These are phyloP conservation scores for Pantherophis vulpinus DNA, from an alignment of 2,797 vertebrate species.

Conservation along the genomic window DNA sequence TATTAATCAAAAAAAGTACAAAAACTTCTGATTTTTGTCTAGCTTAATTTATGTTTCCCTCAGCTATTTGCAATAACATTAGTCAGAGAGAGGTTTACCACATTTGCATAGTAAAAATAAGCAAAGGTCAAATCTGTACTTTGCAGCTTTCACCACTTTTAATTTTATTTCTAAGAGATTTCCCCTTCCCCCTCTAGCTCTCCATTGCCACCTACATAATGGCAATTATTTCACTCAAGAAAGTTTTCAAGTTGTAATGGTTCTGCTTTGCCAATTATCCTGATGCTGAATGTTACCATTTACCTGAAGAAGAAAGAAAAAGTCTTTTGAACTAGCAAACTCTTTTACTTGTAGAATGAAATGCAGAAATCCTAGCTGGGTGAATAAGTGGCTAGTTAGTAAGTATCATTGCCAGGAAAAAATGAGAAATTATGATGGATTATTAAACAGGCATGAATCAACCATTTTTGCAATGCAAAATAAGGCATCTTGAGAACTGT, in stretches of 20 bases:
- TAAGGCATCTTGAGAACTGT: neutral
- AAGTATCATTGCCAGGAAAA: neutral
- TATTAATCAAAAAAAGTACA: neutral
- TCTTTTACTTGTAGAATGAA: neutral
- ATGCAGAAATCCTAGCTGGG: neutral
- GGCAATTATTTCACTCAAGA: neutral
- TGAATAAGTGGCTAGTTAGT: neutral
- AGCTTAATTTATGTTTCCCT: neutral
- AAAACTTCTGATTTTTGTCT: neutral
- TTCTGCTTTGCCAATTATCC: neutral
- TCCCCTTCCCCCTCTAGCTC: no score
- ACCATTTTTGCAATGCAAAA: neutral
- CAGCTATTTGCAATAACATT: neutral
- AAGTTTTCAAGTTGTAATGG: neutral
- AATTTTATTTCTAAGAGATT: neutral
- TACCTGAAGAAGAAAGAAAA: neutral
- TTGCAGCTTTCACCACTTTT: neutral
- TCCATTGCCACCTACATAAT: neutral
- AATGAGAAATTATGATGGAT: neutral
- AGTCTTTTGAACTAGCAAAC: neutral
- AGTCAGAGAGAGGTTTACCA: neutral
- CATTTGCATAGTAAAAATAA: neutral
- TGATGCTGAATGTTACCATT: neutral
- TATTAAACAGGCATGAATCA: conserved; percentile 9
- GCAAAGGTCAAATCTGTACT: neutral